phyloP scores from a whole-genome alignment of 2,888 invertebrate genomes.

The Pimpla rufipes region DNA sequence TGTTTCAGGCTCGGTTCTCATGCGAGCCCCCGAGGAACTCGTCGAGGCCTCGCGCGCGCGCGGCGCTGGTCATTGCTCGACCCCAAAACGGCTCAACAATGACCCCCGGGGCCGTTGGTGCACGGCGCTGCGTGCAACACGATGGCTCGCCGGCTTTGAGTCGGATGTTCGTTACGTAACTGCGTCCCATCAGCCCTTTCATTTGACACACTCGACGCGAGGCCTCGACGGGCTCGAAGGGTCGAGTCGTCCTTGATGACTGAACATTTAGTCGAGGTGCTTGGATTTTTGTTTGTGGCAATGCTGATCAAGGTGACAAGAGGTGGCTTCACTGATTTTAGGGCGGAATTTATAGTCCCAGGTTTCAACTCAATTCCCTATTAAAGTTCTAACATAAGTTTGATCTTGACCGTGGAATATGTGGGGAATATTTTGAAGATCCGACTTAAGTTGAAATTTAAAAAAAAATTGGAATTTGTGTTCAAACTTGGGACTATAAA shows the following conservation, averaged over 20 bases:
- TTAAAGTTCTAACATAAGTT: no score
- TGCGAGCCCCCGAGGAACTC: conserved; percentile 69
- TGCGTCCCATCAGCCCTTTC: background rate
- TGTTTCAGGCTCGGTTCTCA: conserved; percentile 84
- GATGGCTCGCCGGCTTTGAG: conserved; percentile 24
- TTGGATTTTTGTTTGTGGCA: no score
- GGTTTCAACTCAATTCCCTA: no score
- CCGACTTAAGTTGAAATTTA: no score
- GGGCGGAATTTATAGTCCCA: no score
- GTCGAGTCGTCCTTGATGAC: background rate
- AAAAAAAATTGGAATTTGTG: no score
- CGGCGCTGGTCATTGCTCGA: conserved; percentile 82
- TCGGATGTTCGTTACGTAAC: conserved; percentile 36
- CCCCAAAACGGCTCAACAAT: conserved; percentile 83
- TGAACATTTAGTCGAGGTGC: no score
- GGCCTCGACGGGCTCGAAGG: background rate
- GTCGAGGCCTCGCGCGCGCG: conserved; percentile 21
- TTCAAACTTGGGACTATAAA: no score
- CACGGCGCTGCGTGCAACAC: conserved; percentile 2
- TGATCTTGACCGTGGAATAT: no score
- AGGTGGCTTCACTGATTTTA: no score
- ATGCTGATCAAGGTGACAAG: no score
- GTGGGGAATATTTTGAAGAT: no score
- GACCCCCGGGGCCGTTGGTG: conserved; percentile 81
- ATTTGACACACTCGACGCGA: background rate